Evolutionary conservation across 2,888 invertebrate genomes (phyloP).

Genomic region (Drosophila barbarae): DNA sequence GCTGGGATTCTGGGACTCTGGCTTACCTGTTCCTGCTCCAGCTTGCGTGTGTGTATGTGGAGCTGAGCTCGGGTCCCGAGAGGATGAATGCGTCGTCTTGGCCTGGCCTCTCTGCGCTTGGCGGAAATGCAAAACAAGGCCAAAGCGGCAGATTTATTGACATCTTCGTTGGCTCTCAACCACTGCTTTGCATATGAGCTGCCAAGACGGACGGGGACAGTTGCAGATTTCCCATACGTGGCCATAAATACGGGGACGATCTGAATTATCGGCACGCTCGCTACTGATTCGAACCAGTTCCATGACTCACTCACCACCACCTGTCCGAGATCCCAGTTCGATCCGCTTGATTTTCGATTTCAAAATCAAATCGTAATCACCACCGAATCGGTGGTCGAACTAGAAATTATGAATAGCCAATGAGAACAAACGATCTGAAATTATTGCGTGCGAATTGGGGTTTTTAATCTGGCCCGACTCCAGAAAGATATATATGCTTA

Average conservation of each 20-base stretch:
- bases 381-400: conserved; percentile 47
- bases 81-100: conserved; percentile 48
- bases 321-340: conserved; percentile 3
- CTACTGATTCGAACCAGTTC: conserved; percentile 36
- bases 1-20: conserved; percentile 21
- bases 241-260: conserved; percentile 45
- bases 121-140: conserved; percentile 78
- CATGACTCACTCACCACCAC: conserved; percentile 27
- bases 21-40: conserved; percentile 23
- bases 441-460: conserved; percentile 58
- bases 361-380: conserved; percentile 51
- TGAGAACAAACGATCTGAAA: conserved; percentile 29
- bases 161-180: conserved; percentile 67
- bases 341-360: conserved; percentile 35
- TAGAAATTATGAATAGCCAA: conserved; percentile 71
- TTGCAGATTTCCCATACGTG: conserved; percentile 42
- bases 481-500: conserved; percentile 16
- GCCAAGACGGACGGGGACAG: conserved; percentile 39
- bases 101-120: conserved; percentile 45
- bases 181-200: conserved; percentile 69
- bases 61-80: conserved; percentile 12
- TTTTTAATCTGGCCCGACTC: conserved; percentile 6
- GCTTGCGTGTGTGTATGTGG: conserved; percentile 66
- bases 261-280: conserved; percentile 64
- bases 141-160: conserved; percentile 77